phyloP scores from a whole-genome alignment of 1,140 invertebrate species.

The Calephelis virginiensis region DNA sequence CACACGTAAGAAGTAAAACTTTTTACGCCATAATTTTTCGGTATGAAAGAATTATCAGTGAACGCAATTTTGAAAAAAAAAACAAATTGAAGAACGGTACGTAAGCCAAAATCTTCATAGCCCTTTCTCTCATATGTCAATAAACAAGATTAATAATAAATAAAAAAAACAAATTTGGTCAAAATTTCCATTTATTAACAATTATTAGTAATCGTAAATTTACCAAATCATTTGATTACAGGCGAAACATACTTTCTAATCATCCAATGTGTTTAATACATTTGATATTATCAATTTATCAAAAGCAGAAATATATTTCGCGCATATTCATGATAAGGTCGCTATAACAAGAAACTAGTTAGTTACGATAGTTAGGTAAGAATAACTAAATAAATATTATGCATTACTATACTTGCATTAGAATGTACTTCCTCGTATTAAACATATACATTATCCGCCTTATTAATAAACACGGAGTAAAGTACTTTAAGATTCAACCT shows the following conservation, averaged over 20 bases:
- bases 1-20: no score
- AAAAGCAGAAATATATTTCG: conserved; percentile 13
- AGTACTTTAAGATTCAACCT: no score
- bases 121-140: no score
- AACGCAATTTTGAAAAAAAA: no score
- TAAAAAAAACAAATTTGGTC: conserved; percentile 43
- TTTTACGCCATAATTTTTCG: no score
- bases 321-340: conserved; percentile 4
- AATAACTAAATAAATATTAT: conserved; percentile 67
- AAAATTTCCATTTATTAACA: conserved; percentile 76
- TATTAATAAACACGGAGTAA: no score
- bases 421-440: conserved; percentile 5
- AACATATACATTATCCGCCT: background rate
- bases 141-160: background rate
- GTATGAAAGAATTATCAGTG: no score
- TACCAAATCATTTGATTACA: conserved; percentile 13
- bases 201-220: conserved; percentile 63
- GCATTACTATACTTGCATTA: conserved; percentile 32
- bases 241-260: background rate
- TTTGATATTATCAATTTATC: background rate
- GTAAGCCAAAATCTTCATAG: no score
- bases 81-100: no score
- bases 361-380: conserved; percentile 61
- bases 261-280: background rate
- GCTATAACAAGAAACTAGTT: conserved; percentile 64